Evolutionary conservation across 2,797 vertebrate genomes (phyloP).

Genomic region (Morelia viridis): DNA sequence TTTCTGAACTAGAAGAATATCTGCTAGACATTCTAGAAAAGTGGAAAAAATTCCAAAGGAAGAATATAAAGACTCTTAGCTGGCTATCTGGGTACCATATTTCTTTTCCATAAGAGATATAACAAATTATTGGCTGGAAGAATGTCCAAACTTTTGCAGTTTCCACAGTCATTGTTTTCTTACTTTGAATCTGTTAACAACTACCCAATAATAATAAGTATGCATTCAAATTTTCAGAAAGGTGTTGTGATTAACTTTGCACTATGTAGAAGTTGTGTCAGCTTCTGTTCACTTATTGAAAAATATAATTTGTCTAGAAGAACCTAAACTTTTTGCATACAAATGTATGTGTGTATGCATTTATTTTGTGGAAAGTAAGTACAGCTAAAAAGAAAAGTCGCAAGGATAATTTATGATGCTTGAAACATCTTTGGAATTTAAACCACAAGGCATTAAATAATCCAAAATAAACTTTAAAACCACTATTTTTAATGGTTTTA

Average conservation of each 20-base stretch:
- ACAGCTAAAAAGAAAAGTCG: not conserved
- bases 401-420: not conserved
- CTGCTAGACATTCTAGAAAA: too few species aligned
- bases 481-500: slow-evolving; percentile 53
- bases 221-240: too few species aligned
- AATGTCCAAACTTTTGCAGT: too few species aligned
- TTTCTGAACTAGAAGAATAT: too few species aligned
- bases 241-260: not conserved
- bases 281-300: not conserved
- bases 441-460: not conserved
- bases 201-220: too few species aligned
- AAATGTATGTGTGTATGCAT: not conserved
- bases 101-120: too few species aligned
- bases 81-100: too few species aligned
- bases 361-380: not conserved
- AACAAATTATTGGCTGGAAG: too few species aligned
- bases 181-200: too few species aligned
- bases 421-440: not conserved
- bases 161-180: too few species aligned
- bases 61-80: too few species aligned
- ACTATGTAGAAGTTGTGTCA: not conserved
- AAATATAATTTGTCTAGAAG: not conserved
- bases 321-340: not conserved
- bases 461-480: not conserved
- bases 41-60: too few species aligned